Evolutionary conservation across 1,140 invertebrate species (phyloP).

Genomic region (Teleogryllus occipitalis): DNA sequence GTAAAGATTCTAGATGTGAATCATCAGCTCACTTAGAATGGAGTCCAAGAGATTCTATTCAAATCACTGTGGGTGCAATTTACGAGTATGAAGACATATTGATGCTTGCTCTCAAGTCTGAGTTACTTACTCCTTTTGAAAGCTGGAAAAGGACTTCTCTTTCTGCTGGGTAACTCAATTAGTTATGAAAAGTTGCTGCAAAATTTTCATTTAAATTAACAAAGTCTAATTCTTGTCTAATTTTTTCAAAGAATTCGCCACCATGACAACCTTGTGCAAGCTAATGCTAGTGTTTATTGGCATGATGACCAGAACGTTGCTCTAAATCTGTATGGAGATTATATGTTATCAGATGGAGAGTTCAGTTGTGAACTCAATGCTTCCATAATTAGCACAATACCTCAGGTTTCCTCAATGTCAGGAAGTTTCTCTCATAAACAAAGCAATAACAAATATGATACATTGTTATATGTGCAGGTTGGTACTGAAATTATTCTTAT

Average conservation of each 20-base stretch:
- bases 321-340: constrained; percentile 42
- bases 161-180: constrained; percentile 43
- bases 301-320: constrained; percentile 45
- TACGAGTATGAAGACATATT: constrained; percentile 39
- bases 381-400: constrained; percentile 47
- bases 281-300: constrained; percentile 42
- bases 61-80: constrained; percentile 41
- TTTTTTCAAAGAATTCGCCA: constrained; percentile 30
- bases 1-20: constrained; percentile 37
- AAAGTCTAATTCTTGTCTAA: background rate
- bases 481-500: background rate
- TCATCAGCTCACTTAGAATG: constrained; percentile 44
- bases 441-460: constrained; percentile 39
- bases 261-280: constrained; percentile 30
- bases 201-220: background rate
- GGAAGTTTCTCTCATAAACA: constrained; percentile 46
- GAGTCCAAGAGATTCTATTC: constrained; percentile 44
- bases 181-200: background rate
- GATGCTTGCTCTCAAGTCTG: constrained; percentile 37
- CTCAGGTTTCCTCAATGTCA: constrained; percentile 45
- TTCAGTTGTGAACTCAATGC: constrained; percentile 34
- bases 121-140: constrained; percentile 59
- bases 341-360: constrained; percentile 13
- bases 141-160: constrained; percentile 62
- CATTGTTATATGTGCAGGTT: constrained; percentile 31